phyloP scores from a whole-genome alignment of 1,140 invertebrate genomes.

The fruit fly (Drosophila melanogaster) region Release_6_plus_ISO1_MT NC_004354.4:4701501-4702000 shows the following conservation, averaged over 20 bases:
- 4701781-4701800: conserved; percentile 33
- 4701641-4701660: conserved; percentile 30
- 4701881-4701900: conserved; percentile 25
- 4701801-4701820: conserved; percentile 14
- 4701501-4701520: conserved; percentile 76
- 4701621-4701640: conserved; percentile 15
- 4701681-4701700: conserved; percentile 40
- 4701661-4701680: conserved; percentile 69
- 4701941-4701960: conserved; percentile 58
- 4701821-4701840: conserved; percentile 48
- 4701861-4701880: conserved; percentile 78
- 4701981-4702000: conserved; percentile 55
- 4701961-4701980: conserved; percentile 61
- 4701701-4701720: conserved; percentile 7
- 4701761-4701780: conserved; percentile 48
- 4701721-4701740: conserved; percentile 18
- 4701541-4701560: conserved; percentile 6
- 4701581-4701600: conserved; percentile 22
- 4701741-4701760: conserved; percentile 65
- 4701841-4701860: conserved; percentile 73
- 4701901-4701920: conserved; percentile 7
- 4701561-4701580: conserved; percentile 22
- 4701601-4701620: conserved; percentile 2
- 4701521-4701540: conserved; percentile 36
- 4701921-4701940: conserved; percentile 22